phyloP scores from a whole-genome alignment of 2,888 invertebrate genomes.

The Diaprepes abbreviatus region DNA sequence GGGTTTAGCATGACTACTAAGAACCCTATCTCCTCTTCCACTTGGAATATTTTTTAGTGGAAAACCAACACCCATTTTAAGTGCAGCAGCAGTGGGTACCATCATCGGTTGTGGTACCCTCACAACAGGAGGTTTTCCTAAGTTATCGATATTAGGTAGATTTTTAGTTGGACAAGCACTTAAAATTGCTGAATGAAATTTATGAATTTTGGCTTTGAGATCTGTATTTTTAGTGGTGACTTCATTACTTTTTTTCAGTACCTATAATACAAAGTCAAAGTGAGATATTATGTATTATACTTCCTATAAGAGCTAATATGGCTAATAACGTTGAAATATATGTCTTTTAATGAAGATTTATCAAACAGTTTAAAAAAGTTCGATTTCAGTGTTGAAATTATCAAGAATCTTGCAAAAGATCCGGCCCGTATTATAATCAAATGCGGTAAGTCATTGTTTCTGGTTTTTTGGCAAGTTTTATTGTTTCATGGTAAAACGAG shows the following conservation, averaged over 20 bases:
- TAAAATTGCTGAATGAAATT: constrained; percentile 75
- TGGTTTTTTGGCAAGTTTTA: too few species aligned
- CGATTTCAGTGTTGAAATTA: too few species aligned
- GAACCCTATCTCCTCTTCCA: constrained; percentile 78
- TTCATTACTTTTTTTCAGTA: constrained; percentile 76
- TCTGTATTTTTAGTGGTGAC: constrained; percentile 73
- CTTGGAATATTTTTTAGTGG: constrained; percentile 79
- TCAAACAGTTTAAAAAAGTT: too few species aligned
- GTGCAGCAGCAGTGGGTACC: constrained; percentile 85
- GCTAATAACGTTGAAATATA: too few species aligned
- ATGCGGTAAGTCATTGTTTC: too few species aligned
- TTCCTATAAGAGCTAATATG: too few species aligned
- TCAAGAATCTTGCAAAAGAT: too few species aligned
- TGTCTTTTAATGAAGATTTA: too few species aligned
- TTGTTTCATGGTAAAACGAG: too few species aligned
- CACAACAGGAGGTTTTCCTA: constrained; percentile 65
- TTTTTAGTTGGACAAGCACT: constrained; percentile 74
- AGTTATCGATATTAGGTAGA: constrained; percentile 73
- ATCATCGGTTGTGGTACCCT: constrained; percentile 71
- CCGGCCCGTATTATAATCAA: too few species aligned
- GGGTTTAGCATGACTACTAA: constrained; percentile 72
- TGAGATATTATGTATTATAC: too few species aligned
- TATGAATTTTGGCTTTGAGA: constrained; percentile 74
- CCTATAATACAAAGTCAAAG: constrained; percentile 62
- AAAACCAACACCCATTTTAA: constrained; percentile 90